These are phyloP conservation scores for Brenthis daphne DNA, from an alignment of 2,888 invertebrate species.

Conservation along the genomic window DNA sequence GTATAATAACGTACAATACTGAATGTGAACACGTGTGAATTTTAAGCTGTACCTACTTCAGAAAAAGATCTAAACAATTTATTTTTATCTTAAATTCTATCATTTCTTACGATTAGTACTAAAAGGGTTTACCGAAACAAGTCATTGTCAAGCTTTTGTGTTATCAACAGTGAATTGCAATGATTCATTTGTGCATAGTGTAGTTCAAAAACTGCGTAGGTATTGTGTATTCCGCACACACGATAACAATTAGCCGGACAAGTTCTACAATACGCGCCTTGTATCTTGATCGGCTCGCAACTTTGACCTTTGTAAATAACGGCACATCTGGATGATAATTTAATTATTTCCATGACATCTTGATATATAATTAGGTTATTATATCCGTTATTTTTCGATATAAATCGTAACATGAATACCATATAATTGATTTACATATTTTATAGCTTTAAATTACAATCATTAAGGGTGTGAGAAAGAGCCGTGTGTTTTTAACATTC, in stretches of 20 bases:
- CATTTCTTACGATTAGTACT: too few relatives aligned
- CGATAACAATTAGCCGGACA: constrained; percentile 58
- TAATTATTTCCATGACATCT: constrained; percentile 6
- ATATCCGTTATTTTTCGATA: too few relatives aligned
- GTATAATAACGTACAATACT: too few relatives aligned
- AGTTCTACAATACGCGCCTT: constrained; percentile 58
- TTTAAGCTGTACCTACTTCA: too few relatives aligned
- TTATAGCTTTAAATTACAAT: too few relatives aligned
- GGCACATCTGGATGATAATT: constrained; percentile 19
- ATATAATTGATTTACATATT: neutral
- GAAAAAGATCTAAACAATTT: too few relatives aligned
- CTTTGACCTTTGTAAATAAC: constrained; percentile 51
- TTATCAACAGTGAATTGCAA: constrained; percentile 1
- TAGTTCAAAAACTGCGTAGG: constrained; percentile 20
- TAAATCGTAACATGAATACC: neutral
- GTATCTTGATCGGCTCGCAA: constrained; percentile 51
- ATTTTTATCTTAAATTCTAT: too few relatives aligned
- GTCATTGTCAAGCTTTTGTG: constrained; percentile 5
- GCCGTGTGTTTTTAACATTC: too few relatives aligned
- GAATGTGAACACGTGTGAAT: too few relatives aligned
- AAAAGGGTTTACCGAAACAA: neutral
- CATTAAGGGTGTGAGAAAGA: too few relatives aligned
- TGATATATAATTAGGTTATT: neutral
- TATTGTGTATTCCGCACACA: constrained; percentile 53
- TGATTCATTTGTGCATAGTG: constrained; percentile 14